These are phyloP conservation scores for Ormyrus thymus DNA, from an alignment of 2,888 invertebrate genomes.

Conservation along the genomic window DNA sequence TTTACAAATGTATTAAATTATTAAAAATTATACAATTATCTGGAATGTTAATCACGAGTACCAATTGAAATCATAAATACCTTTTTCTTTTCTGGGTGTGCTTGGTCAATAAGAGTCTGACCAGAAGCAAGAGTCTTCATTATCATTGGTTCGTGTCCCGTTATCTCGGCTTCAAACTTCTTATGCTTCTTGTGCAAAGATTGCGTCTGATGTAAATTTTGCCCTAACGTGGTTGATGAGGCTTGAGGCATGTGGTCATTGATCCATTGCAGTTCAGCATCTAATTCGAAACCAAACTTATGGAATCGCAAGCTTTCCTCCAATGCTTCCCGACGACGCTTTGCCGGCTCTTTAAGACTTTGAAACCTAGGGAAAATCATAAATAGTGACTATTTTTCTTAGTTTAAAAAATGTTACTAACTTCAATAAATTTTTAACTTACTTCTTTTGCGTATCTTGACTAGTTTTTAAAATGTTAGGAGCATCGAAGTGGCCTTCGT, in stretches of 20 bases:
- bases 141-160: constrained; percentile 89
- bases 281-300: constrained; percentile 94
- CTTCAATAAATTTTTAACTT: constrained; percentile 57
- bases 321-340: constrained; percentile 83
- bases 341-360: constrained; percentile 84
- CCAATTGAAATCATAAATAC: constrained; percentile 73
- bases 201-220: constrained; percentile 94
- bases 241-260: constrained; percentile 91
- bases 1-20: no score
- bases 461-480: constrained; percentile 88
- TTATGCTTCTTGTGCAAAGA: constrained; percentile 94
- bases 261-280: constrained; percentile 96
- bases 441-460: constrained; percentile 82
- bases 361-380: constrained; percentile 76
- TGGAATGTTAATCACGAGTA: constrained; percentile 14
- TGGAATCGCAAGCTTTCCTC: constrained; percentile 91
- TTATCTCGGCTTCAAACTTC: constrained; percentile 92
- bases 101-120: constrained; percentile 82
- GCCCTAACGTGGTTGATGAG: constrained; percentile 84
- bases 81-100: constrained; percentile 87
- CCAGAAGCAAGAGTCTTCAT: constrained; percentile 90
- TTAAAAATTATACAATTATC: constrained; percentile 3
- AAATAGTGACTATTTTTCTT: no score
- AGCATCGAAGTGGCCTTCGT: constrained; percentile 96
- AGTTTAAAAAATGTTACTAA: constrained; percentile 14